Conservation (phyloP, 2,888 invertebrate species). For the Seira sanloemensis region DNA sequence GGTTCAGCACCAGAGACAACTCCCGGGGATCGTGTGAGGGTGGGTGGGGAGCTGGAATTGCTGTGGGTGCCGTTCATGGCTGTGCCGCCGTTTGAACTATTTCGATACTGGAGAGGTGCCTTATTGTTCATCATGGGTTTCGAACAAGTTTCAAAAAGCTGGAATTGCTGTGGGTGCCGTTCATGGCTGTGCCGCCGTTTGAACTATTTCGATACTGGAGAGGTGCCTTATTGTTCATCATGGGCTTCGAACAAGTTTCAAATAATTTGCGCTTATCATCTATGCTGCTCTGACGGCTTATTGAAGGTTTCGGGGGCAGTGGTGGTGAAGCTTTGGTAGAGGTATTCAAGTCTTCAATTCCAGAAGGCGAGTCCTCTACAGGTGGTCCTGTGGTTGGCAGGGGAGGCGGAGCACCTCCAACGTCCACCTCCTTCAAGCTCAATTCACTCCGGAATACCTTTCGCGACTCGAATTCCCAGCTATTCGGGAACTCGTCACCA, state of each 20-base stretch:
- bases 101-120: constrained; percentile 37
- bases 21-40: constrained; percentile 38
- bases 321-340: constrained; percentile 74
- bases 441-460: constrained; percentile 68
- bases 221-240: constrained; percentile 20
- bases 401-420: constrained; percentile 67
- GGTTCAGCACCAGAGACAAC: constrained; percentile 81
- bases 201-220: constrained; percentile 42
- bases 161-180: constrained; percentile 38
- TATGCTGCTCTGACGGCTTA: constrained; percentile 66
- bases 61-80: constrained; percentile 45
- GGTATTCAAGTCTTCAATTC: constrained; percentile 34
- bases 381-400: constrained; percentile 70
- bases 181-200: constrained; percentile 39
- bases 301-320: constrained; percentile 67
- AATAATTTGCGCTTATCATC: constrained; percentile 70
- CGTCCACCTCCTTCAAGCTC: constrained; percentile 57
- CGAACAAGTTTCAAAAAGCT: constrained; percentile 53
- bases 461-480: constrained; percentile 59
- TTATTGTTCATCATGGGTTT: constrained; percentile 5
- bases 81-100: constrained; percentile 33
- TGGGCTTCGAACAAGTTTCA: constrained; percentile 31
- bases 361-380: constrained; percentile 65
- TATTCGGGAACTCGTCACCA: constrained; percentile 85
- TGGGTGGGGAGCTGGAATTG: constrained; percentile 31